These are phyloP conservation scores for Rhinella marina DNA, from an alignment of 2,797 vertebrate genomes.

Conservation along the genomic window DNA sequence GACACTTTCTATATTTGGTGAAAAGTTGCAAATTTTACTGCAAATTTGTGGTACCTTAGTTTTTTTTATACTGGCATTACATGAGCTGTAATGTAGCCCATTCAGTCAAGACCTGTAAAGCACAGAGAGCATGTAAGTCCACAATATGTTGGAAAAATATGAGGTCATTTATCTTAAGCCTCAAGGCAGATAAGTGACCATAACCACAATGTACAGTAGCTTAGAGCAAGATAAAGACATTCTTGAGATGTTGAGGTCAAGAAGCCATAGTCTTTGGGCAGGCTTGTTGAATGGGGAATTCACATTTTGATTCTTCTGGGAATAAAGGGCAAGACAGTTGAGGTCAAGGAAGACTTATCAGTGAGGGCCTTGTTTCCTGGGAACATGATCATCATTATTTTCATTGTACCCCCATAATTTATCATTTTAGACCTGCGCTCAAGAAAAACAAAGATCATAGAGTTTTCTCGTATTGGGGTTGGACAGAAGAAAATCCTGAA, in stretches of 20 bases:
- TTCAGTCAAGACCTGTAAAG: background rate
- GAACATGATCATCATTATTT: conserved; percentile 1
- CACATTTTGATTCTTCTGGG: background rate
- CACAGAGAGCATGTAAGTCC: background rate
- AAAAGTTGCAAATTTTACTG: too few relatives aligned
- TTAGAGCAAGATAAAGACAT: background rate
- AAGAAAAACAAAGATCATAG: background rate
- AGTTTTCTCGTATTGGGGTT: background rate
- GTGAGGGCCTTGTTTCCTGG: background rate
- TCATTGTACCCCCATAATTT: background rate
- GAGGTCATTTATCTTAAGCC: background rate
- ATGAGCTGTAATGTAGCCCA: too few relatives aligned
- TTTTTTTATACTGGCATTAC: too few relatives aligned
- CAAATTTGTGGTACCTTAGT: too few relatives aligned
- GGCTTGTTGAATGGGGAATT: background rate
- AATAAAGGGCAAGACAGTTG: background rate
- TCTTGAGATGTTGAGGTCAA: background rate
- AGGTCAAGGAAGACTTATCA: conserved; percentile 17
- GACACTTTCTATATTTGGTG: too few relatives aligned
- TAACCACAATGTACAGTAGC: background rate
- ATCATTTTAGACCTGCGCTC: background rate
- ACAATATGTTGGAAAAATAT: background rate
- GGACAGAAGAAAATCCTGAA: background rate
- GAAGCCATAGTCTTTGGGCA: background rate
- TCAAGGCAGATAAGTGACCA: background rate